Percentiles rank a stretch among this genome's conserved stretches.
Conservation (phyloP, 2,888 invertebrate species). For the Leucophenga maculata region DNA sequence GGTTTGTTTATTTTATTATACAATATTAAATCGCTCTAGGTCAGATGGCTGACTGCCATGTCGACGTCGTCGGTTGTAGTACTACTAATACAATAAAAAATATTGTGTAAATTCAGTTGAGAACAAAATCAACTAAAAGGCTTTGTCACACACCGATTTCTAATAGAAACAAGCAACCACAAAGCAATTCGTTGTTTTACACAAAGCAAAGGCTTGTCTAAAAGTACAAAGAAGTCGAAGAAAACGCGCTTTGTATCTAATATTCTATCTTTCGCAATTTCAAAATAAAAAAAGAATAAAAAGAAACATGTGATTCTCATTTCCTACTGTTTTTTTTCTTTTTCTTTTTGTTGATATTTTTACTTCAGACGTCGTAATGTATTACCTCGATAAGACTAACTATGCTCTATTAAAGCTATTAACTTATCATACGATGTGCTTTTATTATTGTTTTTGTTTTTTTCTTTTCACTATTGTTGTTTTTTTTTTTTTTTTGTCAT, state of each 20-base stretch:
- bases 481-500: constrained; percentile 35
- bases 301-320: not conserved
- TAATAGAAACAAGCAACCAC: not conserved
- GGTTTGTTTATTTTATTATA: too few species aligned
- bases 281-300: too few species aligned
- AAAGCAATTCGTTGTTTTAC: constrained; percentile 7
- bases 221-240: not conserved
- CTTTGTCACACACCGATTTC: not conserved
- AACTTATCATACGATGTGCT: constrained; percentile 32
- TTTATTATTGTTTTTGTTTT: constrained; percentile 24
- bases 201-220: constrained; percentile 20
- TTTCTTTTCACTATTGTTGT: constrained; percentile 26
- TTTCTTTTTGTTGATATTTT: too few species aligned
- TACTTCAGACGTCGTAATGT: not conserved
- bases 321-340: not conserved
- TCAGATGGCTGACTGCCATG: too few species aligned
- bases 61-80: too few species aligned
- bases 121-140: not conserved
- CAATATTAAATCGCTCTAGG: too few species aligned
- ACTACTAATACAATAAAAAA: too few species aligned
- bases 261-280: not conserved
- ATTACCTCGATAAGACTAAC: not conserved
- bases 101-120: too few species aligned
- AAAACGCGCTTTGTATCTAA: not conserved
- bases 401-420: constrained; percentile 31